Evolutionary conservation across 2,888 invertebrate genomes (phyloP).

Genomic region (Catocala sponsa): DNA sequence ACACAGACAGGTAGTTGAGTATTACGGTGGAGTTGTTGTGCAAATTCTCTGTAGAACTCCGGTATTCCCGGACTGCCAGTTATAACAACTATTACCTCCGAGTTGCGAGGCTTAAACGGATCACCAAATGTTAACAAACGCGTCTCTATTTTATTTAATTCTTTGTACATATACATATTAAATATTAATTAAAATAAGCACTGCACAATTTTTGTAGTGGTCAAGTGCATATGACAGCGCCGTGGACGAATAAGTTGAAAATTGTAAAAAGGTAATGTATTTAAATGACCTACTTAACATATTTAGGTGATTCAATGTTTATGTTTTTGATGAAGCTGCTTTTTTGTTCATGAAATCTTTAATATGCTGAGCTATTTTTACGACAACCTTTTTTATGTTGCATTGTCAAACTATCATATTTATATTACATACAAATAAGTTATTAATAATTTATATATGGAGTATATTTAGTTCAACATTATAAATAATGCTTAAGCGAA

Average conservation of each 20-base stretch:
- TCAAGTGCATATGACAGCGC: too few species aligned
- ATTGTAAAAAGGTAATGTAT: neutral
- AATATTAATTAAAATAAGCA: neutral
- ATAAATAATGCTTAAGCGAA: too few species aligned
- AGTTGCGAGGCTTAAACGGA: constrained; percentile 24
- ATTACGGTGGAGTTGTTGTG: constrained; percentile 30
- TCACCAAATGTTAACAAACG: constrained; percentile 38
- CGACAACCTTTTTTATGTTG: too few species aligned
- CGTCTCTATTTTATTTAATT: constrained; percentile 30
- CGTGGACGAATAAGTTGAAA: neutral
- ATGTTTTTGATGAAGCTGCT: neutral
- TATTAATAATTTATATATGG: too few species aligned
- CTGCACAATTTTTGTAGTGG: too few species aligned
- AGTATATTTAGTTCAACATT: too few species aligned
- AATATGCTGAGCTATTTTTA: neutral
- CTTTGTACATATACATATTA: constrained; percentile 30
- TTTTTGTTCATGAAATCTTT: neutral
- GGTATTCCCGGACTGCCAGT: constrained; percentile 44
- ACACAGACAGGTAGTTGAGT: constrained; percentile 36
- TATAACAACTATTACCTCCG: constrained; percentile 38
- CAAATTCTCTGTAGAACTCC: constrained; percentile 42
- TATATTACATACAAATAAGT: too few species aligned
- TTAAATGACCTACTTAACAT: constrained; percentile 1
- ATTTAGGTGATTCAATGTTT: neutral
- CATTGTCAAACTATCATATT: too few species aligned